phyloP scores from a whole-genome alignment of 2,888 invertebrate species.

The Hirtodrosophila duncani region DNA sequence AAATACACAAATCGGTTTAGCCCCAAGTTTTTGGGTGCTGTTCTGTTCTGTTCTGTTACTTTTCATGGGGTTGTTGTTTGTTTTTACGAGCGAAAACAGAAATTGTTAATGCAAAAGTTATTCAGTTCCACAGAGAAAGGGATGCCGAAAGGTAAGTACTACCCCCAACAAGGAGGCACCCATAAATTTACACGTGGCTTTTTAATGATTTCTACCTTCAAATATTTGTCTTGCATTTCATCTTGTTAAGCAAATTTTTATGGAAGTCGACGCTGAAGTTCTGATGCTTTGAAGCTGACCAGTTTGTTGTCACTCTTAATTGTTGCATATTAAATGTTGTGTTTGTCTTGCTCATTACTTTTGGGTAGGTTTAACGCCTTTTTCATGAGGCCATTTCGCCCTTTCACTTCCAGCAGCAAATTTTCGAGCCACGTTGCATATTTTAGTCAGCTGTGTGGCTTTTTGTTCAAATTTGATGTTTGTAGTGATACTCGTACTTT shows the following conservation, averaged over 20 bases:
- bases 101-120: slow-evolving; percentile 56
- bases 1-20: slow-evolving; percentile 59
- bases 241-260: slow-evolving; percentile 53
- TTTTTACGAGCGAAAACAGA: slow-evolving; percentile 47
- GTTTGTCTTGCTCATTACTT: slow-evolving; percentile 45
- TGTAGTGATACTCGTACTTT: not conserved
- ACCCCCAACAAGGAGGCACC: slow-evolving; percentile 16
- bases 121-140: slow-evolving; percentile 27
- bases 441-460: slow-evolving; percentile 54
- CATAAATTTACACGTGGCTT: slow-evolving; percentile 47
- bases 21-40: slow-evolving; percentile 24
- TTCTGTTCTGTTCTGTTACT: slow-evolving; percentile 24
- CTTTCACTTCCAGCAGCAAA: slow-evolving; percentile 27
- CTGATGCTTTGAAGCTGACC: slow-evolving; percentile 26
- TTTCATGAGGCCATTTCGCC: slow-evolving; percentile 47
- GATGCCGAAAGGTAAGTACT: slow-evolving; percentile 40
- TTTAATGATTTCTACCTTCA: slow-evolving; percentile 22
- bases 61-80: slow-evolving; percentile 50
- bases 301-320: slow-evolving; percentile 61
- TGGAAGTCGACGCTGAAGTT: no score
- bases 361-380: slow-evolving; percentile 50
- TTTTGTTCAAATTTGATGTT: slow-evolving; percentile 33
- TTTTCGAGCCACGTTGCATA: slow-evolving; percentile 57
- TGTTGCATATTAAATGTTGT: slow-evolving; percentile 69
- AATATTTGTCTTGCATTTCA: slow-evolving; percentile 54